phyloP scores from a whole-genome alignment of 2,888 invertebrate genomes.

The Agrypnus murinus region DNA sequence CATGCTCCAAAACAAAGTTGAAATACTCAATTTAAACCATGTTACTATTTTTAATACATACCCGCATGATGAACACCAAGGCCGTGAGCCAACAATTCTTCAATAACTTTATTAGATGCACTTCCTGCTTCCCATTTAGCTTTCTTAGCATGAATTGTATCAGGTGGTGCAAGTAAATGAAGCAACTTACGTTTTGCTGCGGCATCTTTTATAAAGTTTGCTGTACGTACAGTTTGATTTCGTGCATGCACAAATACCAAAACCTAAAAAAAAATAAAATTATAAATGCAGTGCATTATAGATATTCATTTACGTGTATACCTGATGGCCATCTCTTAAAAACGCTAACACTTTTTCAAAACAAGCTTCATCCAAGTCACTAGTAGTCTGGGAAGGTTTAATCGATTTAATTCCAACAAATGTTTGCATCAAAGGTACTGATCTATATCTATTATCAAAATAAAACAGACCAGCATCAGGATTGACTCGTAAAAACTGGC shows the following conservation, averaged over 20 bases:
- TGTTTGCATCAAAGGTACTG: constrained; percentile 94
- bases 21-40: no score
- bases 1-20: no score
- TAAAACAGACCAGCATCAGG: constrained; percentile 93
- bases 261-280: constrained; percentile 70
- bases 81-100: constrained; percentile 89
- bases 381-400: constrained; percentile 71
- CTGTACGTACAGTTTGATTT: constrained; percentile 95
- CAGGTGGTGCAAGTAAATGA: constrained; percentile 80
- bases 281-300: no score
- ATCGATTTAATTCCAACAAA: constrained; percentile 77
- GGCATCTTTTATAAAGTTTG: constrained; percentile 86
- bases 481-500: constrained; percentile 94
- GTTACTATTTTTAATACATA: no score
- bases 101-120: constrained; percentile 80
- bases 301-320: no score
- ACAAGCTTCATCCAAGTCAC: constrained; percentile 92
- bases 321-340: constrained; percentile 93
- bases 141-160: constrained; percentile 81
- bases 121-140: constrained; percentile 82
- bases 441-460: constrained; percentile 95
- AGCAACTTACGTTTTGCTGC: constrained; percentile 85
- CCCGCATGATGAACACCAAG: constrained; percentile 98
- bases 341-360: constrained; percentile 92
- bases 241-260: constrained; percentile 99